phyloP scores from a whole-genome alignment of 2,888 invertebrate genomes.

The Amiota minor region DNA sequence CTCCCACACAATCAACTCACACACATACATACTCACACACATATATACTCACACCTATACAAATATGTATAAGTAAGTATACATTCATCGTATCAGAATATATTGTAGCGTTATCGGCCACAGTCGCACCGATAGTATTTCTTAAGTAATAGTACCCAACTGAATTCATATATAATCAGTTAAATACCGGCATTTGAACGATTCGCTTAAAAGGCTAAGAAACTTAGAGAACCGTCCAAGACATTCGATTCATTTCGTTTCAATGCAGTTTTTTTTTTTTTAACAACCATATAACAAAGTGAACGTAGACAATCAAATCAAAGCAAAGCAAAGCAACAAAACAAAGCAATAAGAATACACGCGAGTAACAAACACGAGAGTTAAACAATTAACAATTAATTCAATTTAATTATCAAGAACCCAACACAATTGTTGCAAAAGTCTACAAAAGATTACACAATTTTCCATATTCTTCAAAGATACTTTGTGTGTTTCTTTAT shows the following conservation, averaged over 20 bases:
- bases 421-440: background rate
- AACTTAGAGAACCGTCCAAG: no score
- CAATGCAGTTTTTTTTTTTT: no score
- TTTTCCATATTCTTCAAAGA: background rate
- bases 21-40: background rate
- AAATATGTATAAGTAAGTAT: background rate
- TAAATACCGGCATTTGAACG: conserved; percentile 59
- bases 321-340: background rate
- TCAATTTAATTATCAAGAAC: no score
- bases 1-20: background rate
- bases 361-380: conserved; percentile 21
- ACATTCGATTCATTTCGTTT: no score
- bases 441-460: conserved; percentile 11
- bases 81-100: background rate
- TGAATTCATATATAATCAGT: conserved; percentile 61
- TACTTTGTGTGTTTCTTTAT: background rate
- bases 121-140: background rate
- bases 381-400: no score
- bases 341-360: conserved; percentile 4
- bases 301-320: background rate
- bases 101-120: background rate
- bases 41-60: background rate
- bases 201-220: conserved; percentile 40
- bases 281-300: no score
- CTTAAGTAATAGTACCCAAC: conserved; percentile 28